These are phyloP conservation scores for Morelia viridis DNA, from an alignment of 2,797 vertebrate species.

Conservation along the genomic window DNA sequence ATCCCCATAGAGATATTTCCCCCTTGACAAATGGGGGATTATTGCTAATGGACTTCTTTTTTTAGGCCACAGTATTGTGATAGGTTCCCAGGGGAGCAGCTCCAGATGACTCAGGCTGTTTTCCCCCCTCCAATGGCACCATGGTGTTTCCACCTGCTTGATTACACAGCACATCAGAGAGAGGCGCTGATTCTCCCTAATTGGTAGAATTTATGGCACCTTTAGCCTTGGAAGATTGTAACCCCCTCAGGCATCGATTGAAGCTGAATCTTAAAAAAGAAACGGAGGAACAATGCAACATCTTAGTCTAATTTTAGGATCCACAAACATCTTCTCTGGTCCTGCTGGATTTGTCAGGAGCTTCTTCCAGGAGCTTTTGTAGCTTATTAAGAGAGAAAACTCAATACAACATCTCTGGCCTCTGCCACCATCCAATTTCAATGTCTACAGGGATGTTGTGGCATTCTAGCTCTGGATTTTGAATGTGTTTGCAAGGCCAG, in stretches of 20 bases:
- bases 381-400: conserved; percentile 28
- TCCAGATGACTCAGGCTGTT: conserved; percentile 23
- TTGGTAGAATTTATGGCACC: conserved; percentile 50
- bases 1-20: background rate
- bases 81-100: conserved; percentile 20
- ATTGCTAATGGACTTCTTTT: conserved; percentile 45
- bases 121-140: conserved; percentile 38
- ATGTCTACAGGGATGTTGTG: background rate
- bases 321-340: background rate
- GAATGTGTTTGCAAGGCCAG: background rate
- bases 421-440: background rate
- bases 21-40: conserved; percentile 31
- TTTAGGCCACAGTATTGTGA: conserved; percentile 23
- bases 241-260: conserved; percentile 34
- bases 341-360: conserved; percentile 29
- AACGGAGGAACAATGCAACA: background rate
- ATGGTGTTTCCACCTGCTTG: conserved; percentile 49
- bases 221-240: conserved; percentile 41
- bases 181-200: conserved; percentile 46
- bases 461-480: background rate
- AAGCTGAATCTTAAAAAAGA: conserved; percentile 44
- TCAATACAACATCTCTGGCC: background rate
- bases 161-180: conserved; percentile 52
- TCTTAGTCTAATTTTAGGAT: conserved; percentile 32
- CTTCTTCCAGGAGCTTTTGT: conserved; percentile 22